Evolutionary conservation across 1,140 invertebrate species (phyloP).

Genomic region (Apis laboriosa): DNA sequence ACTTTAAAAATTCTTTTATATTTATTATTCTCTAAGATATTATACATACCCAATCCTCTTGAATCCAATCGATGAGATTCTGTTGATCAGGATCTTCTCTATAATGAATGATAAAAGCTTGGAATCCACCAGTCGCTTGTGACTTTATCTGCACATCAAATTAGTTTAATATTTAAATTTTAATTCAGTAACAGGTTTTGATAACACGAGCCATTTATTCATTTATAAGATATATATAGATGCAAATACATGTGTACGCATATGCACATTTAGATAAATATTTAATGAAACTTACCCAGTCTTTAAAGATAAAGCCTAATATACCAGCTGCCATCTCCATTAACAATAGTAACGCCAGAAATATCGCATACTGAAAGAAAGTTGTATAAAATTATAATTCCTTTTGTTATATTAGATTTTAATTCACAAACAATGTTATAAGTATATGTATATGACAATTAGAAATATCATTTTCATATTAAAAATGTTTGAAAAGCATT

Average conservation of each 20-base stretch:
- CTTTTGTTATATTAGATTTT: too few relatives aligned
- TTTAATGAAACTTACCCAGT: conserved; percentile 88
- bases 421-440: too few relatives aligned
- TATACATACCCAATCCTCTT: conserved; percentile 94
- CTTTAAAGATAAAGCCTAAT: conserved; percentile 97
- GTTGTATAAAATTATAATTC: background rate
- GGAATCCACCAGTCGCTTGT: conserved; percentile 94
- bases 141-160: conserved; percentile 88
- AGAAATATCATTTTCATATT: background rate
- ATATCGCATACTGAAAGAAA: conserved; percentile 94
- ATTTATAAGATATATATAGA: too few relatives aligned
- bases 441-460: background rate
- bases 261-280: background rate
- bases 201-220: too few relatives aligned
- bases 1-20: too few relatives aligned
- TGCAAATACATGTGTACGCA: background rate
- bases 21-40: background rate
- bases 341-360: conserved; percentile 93
- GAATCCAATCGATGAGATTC: conserved; percentile 99
- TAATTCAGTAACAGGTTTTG: background rate
- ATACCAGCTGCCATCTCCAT: conserved; percentile 95
- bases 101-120: conserved; percentile 97
- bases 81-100: conserved; percentile 98
- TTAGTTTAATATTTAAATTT: conserved; percentile 11
- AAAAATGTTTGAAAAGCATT: background rate